Evolutionary conservation across 2,888 invertebrate genomes (phyloP).

Genomic region (Trypoxylon attenuatum): DNA sequence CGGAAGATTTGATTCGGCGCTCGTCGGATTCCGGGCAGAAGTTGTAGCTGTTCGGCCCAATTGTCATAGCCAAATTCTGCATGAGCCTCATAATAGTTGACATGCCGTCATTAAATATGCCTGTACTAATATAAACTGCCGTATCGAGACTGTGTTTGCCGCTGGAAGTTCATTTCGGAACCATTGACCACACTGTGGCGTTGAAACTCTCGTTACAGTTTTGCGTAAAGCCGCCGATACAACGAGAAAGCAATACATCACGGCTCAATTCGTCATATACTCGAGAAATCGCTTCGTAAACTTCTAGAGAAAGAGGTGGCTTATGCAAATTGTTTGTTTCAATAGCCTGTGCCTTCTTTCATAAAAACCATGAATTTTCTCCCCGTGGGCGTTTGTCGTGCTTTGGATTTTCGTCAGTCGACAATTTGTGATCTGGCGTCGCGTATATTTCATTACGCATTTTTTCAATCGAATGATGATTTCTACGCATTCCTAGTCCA

Average conservation of each 20-base stretch:
- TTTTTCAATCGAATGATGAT: neutral
- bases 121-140: neutral
- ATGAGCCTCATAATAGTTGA: neutral
- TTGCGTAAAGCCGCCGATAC: constrained; percentile 28
- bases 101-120: neutral
- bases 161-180: neutral
- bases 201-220: constrained; percentile 30
- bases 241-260: constrained; percentile 17
- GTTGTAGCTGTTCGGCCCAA: neutral
- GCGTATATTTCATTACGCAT: neutral
- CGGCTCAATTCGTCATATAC: constrained; percentile 27
- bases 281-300: constrained; percentile 18
- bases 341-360: neutral
- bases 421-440: neutral
- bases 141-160: neutral
- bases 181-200: neutral
- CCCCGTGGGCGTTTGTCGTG: neutral
- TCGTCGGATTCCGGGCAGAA: neutral
- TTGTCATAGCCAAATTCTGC: neutral
- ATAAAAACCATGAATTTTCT: neutral
- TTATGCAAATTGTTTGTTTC: neutral
- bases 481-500: constrained; percentile 14
- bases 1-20: neutral
- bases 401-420: neutral
- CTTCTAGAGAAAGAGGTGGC: neutral